phyloP scores from a whole-genome alignment of 1,140 invertebrate species.

The Acromyrmex charruanus region DNA sequence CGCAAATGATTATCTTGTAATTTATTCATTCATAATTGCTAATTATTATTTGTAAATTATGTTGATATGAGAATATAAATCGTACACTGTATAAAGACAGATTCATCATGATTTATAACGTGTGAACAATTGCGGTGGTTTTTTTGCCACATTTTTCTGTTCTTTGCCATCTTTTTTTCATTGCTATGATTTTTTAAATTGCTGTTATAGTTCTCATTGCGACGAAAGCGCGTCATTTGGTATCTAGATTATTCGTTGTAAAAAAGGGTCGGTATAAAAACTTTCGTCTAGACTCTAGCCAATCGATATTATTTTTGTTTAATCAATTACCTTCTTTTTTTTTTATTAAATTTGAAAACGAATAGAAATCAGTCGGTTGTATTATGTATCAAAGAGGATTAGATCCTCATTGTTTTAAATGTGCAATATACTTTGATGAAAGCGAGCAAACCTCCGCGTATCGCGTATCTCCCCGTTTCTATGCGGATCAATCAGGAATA shows the following conservation, averaged over 20 bases:
- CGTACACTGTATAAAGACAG: not conserved
- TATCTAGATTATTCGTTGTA: slow-evolving; percentile 54
- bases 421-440: slow-evolving; percentile 5
- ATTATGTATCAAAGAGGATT: not conserved
- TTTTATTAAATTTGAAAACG: slow-evolving; percentile 7
- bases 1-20: slow-evolving; percentile 1
- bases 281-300: slow-evolving; percentile 50
- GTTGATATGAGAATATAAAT: not conserved
- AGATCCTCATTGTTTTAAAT: not conserved
- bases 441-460: not conserved
- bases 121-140: not conserved
- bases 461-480: slow-evolving; percentile 14
- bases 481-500: not conserved
- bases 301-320: slow-evolving; percentile 31
- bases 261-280: slow-evolving; percentile 65
- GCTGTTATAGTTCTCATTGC: slow-evolving; percentile 15
- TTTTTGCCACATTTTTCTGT: slow-evolving; percentile 10
- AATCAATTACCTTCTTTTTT: not conserved
- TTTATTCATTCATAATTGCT: slow-evolving; percentile 5
- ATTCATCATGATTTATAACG: not conserved
- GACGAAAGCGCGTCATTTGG: slow-evolving; percentile 18
- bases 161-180: not conserved
- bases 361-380: slow-evolving; percentile 24
- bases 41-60: not conserved
- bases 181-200: slow-evolving; percentile 20